Conservation (phyloP, 2,113 vertebrate species). For the Onychorhynchus coronatus region DNA sequence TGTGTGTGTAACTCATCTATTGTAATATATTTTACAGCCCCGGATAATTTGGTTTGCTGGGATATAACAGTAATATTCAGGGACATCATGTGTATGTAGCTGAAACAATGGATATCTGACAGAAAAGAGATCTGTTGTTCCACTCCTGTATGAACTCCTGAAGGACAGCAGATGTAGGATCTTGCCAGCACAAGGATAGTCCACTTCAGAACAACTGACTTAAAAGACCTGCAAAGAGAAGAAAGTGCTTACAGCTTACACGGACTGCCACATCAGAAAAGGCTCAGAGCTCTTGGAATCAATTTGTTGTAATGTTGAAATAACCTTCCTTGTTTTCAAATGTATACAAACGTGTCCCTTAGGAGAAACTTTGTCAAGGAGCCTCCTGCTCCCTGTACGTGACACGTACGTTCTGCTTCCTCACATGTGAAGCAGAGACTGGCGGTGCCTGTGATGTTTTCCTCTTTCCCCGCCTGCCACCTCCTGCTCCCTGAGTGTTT, state of each 20-base stretch:
- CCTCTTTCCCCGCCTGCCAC: not conserved
- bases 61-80: not conserved
- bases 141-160: not conserved
- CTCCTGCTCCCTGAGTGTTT: not conserved
- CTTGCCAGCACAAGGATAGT: not conserved
- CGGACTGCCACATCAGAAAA: not conserved
- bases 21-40: not conserved
- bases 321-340: not conserved
- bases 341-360: not conserved
- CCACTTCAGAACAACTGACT: not conserved
- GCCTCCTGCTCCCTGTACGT: rapidly evolving
- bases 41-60: not conserved
- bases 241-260: rapidly evolving
- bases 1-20: not conserved
- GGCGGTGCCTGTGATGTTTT: not conserved
- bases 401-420: not conserved
- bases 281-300: not conserved
- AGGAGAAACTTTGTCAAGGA: not conserved
- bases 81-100: not conserved
- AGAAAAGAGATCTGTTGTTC: not conserved
- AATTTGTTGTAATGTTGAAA: not conserved
- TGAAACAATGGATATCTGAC: not conserved
- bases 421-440: not conserved
- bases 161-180: not conserved
- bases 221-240: not conserved